Base-by-base conservation (phyloP, 2,113 vertebrate genomes). In the Theropithecus gelada region DNA sequence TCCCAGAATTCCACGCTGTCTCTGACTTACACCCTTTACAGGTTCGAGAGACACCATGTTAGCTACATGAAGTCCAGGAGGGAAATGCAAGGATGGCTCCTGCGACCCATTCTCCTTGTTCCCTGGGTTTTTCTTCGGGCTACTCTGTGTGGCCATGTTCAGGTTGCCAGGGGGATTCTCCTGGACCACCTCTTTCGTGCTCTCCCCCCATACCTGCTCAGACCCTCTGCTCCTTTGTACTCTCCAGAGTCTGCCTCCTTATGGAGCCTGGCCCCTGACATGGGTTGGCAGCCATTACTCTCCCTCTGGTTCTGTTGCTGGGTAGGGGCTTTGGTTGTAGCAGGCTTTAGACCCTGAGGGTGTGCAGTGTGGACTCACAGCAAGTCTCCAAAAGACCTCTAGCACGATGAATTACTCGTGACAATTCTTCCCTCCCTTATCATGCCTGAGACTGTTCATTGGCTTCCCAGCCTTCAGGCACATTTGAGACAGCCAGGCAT, bases 371-470 rank as follows among this genome's bases (percentile, higher is more conserved):
- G 55, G 76, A 92, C 18, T 78, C 52, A 50, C 6, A n/a, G 64
- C 10, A 84, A 78, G 89, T 59, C 81, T 22, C n/a, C 38, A 17
- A 96, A 52, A 94, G 80, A 32, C 55, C 25, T 64, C 68, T 50
- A 73, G 57, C 2, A 8, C 82, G 7, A 92, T 14, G 11, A 76
- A 35, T 52, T 25, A 30, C 55, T 52, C 2, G 12, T n/a, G 43
- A 23, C n/a, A 23, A 72, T 57, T 48, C 10, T 95, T 66, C 50
- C 23, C 14, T 92, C 70, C 27, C 3, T 3, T 57, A 61, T 87
- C 48, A 38, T 23, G 1, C 4, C 32, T 6, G 45, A 64, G 45
- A 61, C 9, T 55, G 6, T 27, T 12, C 18, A 38, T 50, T 48
- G 3, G 14, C 23, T 90, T 73, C 80, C 38, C 12, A 20, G 64